Conservation (phyloP, 2,888 invertebrate genomes). For the Lasioglossum oenotherae region DNA sequence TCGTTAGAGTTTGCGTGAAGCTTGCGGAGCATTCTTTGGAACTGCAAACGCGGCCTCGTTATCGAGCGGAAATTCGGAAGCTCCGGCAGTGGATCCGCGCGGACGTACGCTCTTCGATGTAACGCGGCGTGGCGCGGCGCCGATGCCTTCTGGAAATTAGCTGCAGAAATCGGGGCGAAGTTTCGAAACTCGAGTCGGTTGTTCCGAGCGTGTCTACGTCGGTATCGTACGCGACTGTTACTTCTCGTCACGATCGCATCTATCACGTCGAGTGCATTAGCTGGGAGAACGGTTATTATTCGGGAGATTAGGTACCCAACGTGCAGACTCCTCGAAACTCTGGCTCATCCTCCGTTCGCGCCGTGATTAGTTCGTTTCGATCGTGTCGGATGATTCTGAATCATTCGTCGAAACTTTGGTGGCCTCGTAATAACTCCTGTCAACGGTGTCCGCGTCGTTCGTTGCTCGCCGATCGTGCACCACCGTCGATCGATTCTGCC, state of each 20-base stretch:
- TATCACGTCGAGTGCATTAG: slow-evolving; percentile 31
- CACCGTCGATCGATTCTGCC: not conserved
- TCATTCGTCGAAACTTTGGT: not conserved
- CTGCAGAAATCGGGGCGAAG: slow-evolving; percentile 56
- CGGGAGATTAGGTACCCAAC: slow-evolving; percentile 26
- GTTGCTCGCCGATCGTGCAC: not conserved
- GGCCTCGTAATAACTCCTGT: not conserved
- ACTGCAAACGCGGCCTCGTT: slow-evolving; percentile 56
- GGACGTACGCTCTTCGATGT: not conserved
- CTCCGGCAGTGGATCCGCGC: slow-evolving; percentile 42
- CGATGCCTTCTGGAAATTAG: slow-evolving; percentile 64
- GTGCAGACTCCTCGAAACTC: slow-evolving; percentile 22
- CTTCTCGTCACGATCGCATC: slow-evolving; percentile 41
- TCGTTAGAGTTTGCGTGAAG: slow-evolving; percentile 24
- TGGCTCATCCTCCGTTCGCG: not conserved
- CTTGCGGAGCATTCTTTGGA: slow-evolving; percentile 52
- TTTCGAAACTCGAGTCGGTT: slow-evolving; percentile 50
- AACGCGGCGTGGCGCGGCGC: not conserved
- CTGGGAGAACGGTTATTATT: slow-evolving; percentile 25
- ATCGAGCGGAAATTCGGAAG: slow-evolving; percentile 59
- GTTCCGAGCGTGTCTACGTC: slow-evolving; percentile 37
- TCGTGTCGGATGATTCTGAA: not conserved
- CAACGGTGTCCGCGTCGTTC: not conserved
- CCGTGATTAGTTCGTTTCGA: slow-evolving; percentile 11
- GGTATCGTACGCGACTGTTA: slow-evolving; percentile 44